phyloP scores from a whole-genome alignment of 2,113 vertebrate genomes.

The Zeus faber region DNA sequence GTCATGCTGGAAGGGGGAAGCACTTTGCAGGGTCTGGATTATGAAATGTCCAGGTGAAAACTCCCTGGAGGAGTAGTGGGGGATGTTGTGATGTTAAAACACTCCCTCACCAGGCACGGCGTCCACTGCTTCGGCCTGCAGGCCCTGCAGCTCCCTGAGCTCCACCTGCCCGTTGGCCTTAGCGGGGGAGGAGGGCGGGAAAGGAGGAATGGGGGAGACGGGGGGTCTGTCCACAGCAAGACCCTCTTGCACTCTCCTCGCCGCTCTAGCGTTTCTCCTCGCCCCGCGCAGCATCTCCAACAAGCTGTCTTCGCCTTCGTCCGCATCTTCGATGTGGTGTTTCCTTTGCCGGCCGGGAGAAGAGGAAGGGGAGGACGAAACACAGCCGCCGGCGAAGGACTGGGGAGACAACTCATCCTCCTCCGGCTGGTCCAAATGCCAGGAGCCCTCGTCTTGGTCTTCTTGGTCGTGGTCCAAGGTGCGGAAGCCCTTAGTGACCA shows the following conservation, averaged over 20 bases:
- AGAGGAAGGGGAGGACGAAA: constrained; percentile 75
- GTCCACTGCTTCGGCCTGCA: constrained; percentile 73
- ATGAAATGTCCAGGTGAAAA: constrained; percentile 20
- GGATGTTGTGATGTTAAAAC: constrained; percentile 71
- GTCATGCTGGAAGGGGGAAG: too few species aligned
- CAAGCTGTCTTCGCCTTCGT: constrained; percentile 36
- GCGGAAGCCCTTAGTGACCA: constrained; percentile 96
- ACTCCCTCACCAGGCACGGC: constrained; percentile 95
- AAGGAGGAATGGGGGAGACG: constrained; percentile 20
- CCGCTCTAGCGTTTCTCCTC: not conserved
- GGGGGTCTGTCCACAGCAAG: constrained; percentile 19
- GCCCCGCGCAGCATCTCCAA: constrained; percentile 14
- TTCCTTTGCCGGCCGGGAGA: constrained; percentile 84
- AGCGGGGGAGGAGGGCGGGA: not conserved
- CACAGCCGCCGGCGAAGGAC: constrained; percentile 77
- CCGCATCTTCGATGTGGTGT: constrained; percentile 55
- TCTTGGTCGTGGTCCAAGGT: constrained; percentile 86
- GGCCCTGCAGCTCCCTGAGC: constrained; percentile 82
- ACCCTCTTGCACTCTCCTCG: constrained; percentile 30
- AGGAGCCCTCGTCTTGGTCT: constrained; percentile 77
- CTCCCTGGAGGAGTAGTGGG: constrained; percentile 9
- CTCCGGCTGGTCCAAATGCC: constrained; percentile 93
- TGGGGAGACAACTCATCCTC: constrained; percentile 91
- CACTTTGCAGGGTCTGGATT: too few species aligned
- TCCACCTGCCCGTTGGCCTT: constrained; percentile 77